A percentile compares a stretch with the other conserved stretches of the same genome.
phyloP scores from a whole-genome alignment of 2,888 invertebrate genomes.

The Xestia c-nigrum region DNA sequence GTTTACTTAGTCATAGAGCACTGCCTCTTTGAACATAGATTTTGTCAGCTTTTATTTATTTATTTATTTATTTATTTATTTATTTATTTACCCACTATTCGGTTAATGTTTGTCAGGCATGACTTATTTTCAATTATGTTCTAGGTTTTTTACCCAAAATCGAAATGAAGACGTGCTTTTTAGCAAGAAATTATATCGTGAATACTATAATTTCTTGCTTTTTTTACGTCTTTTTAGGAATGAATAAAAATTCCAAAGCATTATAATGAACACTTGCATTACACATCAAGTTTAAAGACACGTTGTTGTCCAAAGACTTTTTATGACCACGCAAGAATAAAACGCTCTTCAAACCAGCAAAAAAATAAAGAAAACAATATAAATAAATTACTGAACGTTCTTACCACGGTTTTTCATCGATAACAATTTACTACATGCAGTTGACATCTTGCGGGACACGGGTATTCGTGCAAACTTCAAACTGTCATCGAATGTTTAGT shows the following conservation, averaged over 20 bases:
- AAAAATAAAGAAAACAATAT: slow-evolving; percentile 39
- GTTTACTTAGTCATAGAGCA: slow-evolving; percentile 21
- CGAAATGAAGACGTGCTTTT: not conserved
- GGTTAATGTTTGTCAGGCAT: not conserved
- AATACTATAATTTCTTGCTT: too few species aligned
- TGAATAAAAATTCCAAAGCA: slow-evolving; percentile 9
- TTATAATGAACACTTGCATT: slow-evolving; percentile 21
- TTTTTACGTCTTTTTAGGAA: too few species aligned
- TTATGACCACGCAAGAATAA: slow-evolving; percentile 40
- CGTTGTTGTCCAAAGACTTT: slow-evolving; percentile 33
- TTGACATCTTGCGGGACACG: slow-evolving; percentile 48
- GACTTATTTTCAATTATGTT: not conserved
- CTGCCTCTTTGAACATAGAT: not conserved
- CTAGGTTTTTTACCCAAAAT: not conserved
- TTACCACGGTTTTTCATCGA: slow-evolving; percentile 50
- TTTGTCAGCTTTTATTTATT: too few species aligned
- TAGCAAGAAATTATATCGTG: too few species aligned
- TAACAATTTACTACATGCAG: slow-evolving; percentile 52
- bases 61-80: too few species aligned
- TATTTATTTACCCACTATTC: not conserved
- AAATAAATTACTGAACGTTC: slow-evolving; percentile 52
- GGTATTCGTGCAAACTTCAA: slow-evolving; percentile 50
- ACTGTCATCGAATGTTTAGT: slow-evolving; percentile 47
- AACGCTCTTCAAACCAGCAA: slow-evolving; percentile 33
- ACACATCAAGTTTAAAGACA: slow-evolving; percentile 39